Evolutionary conservation across 1,140 invertebrate genomes (phyloP).

Genomic region (Drosophila pallidifrons): DNA sequence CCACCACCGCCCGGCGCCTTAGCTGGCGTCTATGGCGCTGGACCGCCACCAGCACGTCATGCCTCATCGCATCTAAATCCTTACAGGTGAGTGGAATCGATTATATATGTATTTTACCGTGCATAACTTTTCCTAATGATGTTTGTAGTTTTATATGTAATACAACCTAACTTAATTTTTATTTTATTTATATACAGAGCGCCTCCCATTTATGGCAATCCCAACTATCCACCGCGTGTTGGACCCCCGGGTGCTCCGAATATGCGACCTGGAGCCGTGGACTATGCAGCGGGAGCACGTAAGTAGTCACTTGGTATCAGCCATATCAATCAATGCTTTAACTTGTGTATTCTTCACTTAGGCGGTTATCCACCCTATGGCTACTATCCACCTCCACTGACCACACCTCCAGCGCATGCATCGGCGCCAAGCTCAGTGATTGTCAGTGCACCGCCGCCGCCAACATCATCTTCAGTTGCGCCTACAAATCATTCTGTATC

Average conservation of each 20-base stretch:
- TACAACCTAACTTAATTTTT: too few species aligned
- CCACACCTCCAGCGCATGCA: constrained; percentile 63
- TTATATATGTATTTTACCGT: too few species aligned
- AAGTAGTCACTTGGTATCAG: constrained; percentile 20
- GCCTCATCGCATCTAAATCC: constrained; percentile 75
- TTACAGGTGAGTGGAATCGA: constrained; percentile 60
- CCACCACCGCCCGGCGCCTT: constrained; percentile 39
- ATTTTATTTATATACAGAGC: constrained; percentile 25
- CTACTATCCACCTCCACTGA: constrained; percentile 77
- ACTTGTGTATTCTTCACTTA: neutral
- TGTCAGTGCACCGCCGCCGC: constrained; percentile 63
- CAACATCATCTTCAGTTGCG: constrained; percentile 46
- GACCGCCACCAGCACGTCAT: constrained; percentile 76
- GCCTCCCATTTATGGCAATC: constrained; percentile 79
- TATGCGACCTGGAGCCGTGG: constrained; percentile 67
- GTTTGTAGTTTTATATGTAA: too few species aligned
- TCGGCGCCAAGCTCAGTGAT: constrained; percentile 68
- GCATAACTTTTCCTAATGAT: too few species aligned
- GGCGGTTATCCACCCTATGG: constrained; percentile 78
- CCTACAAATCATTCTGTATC: constrained; percentile 72
- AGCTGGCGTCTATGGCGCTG: constrained; percentile 55
- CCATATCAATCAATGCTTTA: neutral
- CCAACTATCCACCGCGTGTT: constrained; percentile 70
- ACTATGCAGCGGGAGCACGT: constrained; percentile 74
- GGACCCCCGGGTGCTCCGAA: constrained; percentile 56